Evolutionary conservation across 2,113 vertebrate genomes (phyloP), one percentile per base, ranked within the genome.

Genomic region (Prunella fulvescens): DNA sequence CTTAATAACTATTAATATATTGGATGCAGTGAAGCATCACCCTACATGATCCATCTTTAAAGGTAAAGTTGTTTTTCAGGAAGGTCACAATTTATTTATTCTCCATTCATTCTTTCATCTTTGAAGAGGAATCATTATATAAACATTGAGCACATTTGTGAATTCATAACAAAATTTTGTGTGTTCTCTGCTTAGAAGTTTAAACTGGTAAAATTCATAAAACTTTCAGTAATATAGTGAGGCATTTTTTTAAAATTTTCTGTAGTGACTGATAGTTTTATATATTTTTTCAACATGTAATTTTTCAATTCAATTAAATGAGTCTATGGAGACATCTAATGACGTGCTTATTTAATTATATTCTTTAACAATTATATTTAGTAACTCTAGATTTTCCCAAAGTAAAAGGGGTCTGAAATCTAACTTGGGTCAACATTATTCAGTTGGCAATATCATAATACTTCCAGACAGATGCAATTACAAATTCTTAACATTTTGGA

Each of bases 1-100:
- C 74, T 95, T 97, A 98, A 97, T 97, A 97, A 96, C 97, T 98
- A 97, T 96, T 98, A 97, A 98, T 97, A 88, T 94, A 97, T 97
- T 96, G 90, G 84, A 89, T 96, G 94, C 95, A 97, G 84, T 71
- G 81, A 90, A 92, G 84, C 93, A 87, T 96, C 85, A 85, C 72
- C 81, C 48, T 88, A 45, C 67, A 90, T 97, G 95, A 98, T 97
- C 95, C 66, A 83, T 96, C 97, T 96, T 96, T 94, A 97, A 97
- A 97, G 77, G 82, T 95, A 93, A 95, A 93, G 60, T 87, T 20
- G 8, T 97, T 97, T 95, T 96, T 60, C 72, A 95, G 81, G 72
- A 92, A 96, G 84, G 81, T 96, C 96, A 88, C 73, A 86, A 90
- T 98, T 94, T 97, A 96, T 97, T 96, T 97, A 80, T 96, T 97